These are phyloP conservation scores for Alsophila aescularia DNA, from an alignment of 2,888 invertebrate genomes.

Conservation along the genomic window DNA sequence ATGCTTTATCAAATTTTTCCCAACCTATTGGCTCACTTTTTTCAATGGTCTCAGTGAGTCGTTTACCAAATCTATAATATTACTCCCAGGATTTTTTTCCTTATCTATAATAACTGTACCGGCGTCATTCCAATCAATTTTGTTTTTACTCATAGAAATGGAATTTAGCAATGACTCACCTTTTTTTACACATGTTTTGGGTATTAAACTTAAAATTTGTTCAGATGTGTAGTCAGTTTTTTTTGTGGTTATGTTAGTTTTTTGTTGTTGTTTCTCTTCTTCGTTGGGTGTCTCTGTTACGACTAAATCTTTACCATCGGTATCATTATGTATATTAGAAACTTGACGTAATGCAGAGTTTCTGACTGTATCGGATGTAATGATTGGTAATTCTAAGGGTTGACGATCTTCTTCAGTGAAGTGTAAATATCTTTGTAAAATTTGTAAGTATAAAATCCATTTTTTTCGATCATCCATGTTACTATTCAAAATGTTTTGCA, in stretches of 20 bases:
- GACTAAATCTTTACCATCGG: background rate
- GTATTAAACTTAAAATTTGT: constrained; percentile 22
- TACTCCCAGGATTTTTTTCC: constrained; percentile 33
- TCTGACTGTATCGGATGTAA: too few species aligned
- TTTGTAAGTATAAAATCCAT: constrained; percentile 39
- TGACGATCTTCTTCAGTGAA: constrained; percentile 32
- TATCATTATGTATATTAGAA: background rate
- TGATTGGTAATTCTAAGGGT: constrained; percentile 15
- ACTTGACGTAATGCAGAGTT: too few species aligned
- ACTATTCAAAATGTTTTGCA: constrained; percentile 32
- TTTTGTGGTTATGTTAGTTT: background rate
- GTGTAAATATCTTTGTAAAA: constrained; percentile 39
- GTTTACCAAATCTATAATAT: constrained; percentile 44
- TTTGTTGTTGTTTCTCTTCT: background rate
- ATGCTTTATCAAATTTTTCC: constrained; percentile 36
- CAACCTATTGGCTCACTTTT: constrained; percentile 41
- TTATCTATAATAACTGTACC: constrained; percentile 37
- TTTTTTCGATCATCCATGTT: constrained; percentile 34
- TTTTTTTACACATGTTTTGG: constrained; percentile 27
- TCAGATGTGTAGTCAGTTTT: constrained; percentile 29
- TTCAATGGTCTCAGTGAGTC: constrained; percentile 42
- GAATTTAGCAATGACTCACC: constrained; percentile 29
- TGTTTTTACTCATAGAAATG: constrained; percentile 17
- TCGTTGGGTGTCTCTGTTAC: constrained; percentile 1
- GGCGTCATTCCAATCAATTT: constrained; percentile 30